These are phyloP conservation scores for Venusia cambrica DNA, from an alignment of 2,888 invertebrate genomes.

Conservation along the genomic window DNA sequence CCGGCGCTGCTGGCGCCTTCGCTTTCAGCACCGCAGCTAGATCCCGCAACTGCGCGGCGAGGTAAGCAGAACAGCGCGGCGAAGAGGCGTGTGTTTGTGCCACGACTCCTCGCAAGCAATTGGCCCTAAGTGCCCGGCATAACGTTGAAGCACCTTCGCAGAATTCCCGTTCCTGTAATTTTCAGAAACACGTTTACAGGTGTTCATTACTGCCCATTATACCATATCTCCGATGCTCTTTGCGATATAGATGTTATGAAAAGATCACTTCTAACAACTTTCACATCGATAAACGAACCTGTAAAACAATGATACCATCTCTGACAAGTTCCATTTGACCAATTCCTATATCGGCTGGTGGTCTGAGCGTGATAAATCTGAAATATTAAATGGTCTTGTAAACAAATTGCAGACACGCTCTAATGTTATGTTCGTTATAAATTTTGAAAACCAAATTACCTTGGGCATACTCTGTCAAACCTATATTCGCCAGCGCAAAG, in stretches of 20 bases:
- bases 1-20: conserved; percentile 56
- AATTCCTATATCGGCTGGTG: conserved; percentile 53
- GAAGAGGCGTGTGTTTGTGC: conserved; percentile 90
- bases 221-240: too few relatives aligned
- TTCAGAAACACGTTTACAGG: neutral
- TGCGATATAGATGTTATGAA: too few relatives aligned
- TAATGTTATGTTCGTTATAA: too few relatives aligned
- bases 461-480: conserved; percentile 82
- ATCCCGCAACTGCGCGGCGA: conserved; percentile 82
- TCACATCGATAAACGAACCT: conserved; percentile 55
- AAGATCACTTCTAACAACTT: too few relatives aligned
- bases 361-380: conserved; percentile 77
- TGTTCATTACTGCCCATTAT: too few relatives aligned
- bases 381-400: neutral
- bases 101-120: conserved; percentile 86
- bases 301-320: conserved; percentile 69
- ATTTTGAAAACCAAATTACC: conserved; percentile 40
- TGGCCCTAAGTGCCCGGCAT: conserved; percentile 83
- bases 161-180: conserved; percentile 86
- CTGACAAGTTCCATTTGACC: conserved; percentile 64
- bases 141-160: conserved; percentile 90
- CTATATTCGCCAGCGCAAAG: conserved; percentile 73
- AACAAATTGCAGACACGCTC: too few relatives aligned
- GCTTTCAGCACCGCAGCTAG: conserved; percentile 61
- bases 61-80: conserved; percentile 88